Evolutionary conservation across 2,113 vertebrate genomes (phyloP).

Genomic region (Perccottus glenii): DNA sequence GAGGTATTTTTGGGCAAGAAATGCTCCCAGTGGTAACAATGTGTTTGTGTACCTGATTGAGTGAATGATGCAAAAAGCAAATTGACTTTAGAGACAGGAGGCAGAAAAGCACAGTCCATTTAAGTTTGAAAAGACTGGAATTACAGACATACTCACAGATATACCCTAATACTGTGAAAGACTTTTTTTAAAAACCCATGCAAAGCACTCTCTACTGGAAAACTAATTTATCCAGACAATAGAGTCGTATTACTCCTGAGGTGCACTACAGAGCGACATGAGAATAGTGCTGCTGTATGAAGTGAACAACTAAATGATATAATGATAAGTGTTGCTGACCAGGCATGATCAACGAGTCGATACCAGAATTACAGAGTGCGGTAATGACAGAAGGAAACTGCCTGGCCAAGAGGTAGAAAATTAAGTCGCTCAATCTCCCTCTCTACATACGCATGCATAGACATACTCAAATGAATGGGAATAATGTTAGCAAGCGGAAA

Average conservation of each 20-base stretch:
- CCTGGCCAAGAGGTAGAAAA: constrained; percentile 26
- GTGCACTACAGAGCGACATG: constrained; percentile 22
- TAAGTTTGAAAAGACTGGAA: not conserved
- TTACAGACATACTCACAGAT: constrained; percentile 37
- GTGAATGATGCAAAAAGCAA: not conserved
- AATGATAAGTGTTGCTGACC: constrained; percentile 54
- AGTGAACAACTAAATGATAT: constrained; percentile 42
- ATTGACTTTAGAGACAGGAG: not conserved
- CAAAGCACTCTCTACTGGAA: constrained; percentile 17
- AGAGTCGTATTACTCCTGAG: constrained; percentile 17
- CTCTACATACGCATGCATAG: constrained; percentile 7
- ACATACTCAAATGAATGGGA: constrained; percentile 38
- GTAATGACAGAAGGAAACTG: constrained; percentile 29
- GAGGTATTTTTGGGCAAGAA: not conserved
- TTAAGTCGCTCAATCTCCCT: constrained; percentile 4
- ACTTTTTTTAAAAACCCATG: constrained; percentile 35
- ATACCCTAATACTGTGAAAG: not conserved
- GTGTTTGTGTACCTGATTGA: not conserved
- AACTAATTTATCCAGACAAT: constrained; percentile 7
- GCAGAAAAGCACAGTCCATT: constrained; percentile 23
- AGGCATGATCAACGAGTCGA: constrained; percentile 55
- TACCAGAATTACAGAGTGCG: constrained; percentile 26
- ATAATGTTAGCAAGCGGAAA: constrained; percentile 53
- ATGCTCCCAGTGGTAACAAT: constrained; percentile 1
- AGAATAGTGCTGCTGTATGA: constrained; percentile 27